Evolutionary conservation across 2,888 invertebrate species (phyloP).

Genomic region (Hipparchia semele): DNA sequence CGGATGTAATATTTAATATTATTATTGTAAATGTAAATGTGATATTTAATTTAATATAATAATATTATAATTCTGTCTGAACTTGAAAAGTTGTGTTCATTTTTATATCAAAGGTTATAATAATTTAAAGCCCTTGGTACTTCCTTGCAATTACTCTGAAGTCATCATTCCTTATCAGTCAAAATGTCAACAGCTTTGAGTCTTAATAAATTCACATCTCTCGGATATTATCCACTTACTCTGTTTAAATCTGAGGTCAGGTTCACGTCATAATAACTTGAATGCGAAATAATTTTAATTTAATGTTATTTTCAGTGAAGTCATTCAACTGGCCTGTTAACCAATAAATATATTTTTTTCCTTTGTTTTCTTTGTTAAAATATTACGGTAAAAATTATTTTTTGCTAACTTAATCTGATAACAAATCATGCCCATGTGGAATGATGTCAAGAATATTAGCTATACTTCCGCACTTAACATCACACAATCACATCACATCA

Average conservation of each 20-base stretch:
- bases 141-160: conserved; percentile 3
- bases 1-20: no score
- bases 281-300: not conserved
- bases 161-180: not conserved
- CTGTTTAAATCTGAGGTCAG: conserved; percentile 1
- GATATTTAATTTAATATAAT: no score
- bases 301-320: not conserved
- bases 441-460: no score
- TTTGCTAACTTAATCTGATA: no score
- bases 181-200: conserved; percentile 6
- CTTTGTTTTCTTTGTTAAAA: no score
- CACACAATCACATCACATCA: no score
- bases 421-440: no score
- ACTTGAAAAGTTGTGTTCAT: not conserved
- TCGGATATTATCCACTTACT: not conserved
- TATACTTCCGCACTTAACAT: no score
- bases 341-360: no score
- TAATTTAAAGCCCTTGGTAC: not conserved
- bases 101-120: not conserved
- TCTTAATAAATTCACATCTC: not conserved
- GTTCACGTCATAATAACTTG: not conserved
- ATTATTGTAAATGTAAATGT: no score
- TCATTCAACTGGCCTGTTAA: not conserved
- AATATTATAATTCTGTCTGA: not conserved
- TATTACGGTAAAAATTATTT: no score